Conservation (phyloP, 2,113 vertebrate genomes). For the Hiodon tergisus region DNA sequence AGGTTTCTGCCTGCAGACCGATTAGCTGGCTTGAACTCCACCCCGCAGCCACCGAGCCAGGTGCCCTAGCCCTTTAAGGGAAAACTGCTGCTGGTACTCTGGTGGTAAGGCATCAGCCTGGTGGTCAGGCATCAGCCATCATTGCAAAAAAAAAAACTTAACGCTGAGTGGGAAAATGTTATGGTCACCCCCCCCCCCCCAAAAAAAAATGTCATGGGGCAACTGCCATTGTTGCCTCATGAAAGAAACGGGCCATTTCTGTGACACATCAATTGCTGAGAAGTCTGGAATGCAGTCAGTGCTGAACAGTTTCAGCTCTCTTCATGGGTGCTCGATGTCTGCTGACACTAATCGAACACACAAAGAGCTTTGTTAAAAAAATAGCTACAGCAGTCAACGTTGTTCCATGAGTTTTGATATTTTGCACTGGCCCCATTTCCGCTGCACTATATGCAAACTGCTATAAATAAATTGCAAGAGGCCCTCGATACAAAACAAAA, state of each 20-base stretch:
- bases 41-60: slow-evolving; percentile 33
- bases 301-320: not conserved
- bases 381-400: no score
- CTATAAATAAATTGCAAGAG: no score
- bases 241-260: slow-evolving; percentile 21
- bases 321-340: not conserved
- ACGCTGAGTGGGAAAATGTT: slow-evolving; percentile 33
- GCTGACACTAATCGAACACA: not conserved
- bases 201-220: not conserved
- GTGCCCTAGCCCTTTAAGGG: slow-evolving; percentile 33
- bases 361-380: no score
- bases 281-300: not conserved
- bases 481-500: no score
- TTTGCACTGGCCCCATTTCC: no score
- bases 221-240: slow-evolving; percentile 13
- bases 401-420: no score
- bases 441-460: no score
- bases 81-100: slow-evolving; percentile 39
- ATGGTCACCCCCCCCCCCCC: not conserved
- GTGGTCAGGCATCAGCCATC: slow-evolving; percentile 38
- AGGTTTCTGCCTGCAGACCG: slow-evolving; percentile 41
- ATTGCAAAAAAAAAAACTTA: slow-evolving; percentile 41
- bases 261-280: slow-evolving; percentile 4
- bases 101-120: slow-evolving; percentile 44
- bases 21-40: slow-evolving; percentile 34